phyloP scores from a whole-genome alignment of 1,140 invertebrate species.

The Thaumetopoea pityocampa region DNA sequence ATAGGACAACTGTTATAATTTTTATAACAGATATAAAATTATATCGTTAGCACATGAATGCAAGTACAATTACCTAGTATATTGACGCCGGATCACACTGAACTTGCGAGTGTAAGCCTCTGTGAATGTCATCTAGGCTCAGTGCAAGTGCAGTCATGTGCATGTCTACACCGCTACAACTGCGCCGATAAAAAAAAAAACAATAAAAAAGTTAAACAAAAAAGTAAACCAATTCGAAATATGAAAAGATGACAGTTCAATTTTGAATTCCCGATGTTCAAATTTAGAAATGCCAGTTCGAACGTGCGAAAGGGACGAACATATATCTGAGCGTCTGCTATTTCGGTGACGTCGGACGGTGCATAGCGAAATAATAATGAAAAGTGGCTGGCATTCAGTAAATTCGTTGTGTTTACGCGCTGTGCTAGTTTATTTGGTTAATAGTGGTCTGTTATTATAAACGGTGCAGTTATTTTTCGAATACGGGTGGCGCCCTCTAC shows the following conservation, averaged over 20 bases:
- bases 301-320: conserved; percentile 51
- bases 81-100: conserved; percentile 57
- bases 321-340: conserved; percentile 42
- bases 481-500: conserved; percentile 49
- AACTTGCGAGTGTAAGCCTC: conserved; percentile 59
- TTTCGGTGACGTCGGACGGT: conserved; percentile 65
- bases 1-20: too few species aligned
- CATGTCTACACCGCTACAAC: conserved; percentile 40
- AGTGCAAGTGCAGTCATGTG: conserved; percentile 55
- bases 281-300: conserved; percentile 41
- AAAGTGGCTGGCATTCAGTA: conserved; percentile 72
- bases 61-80: conserved; percentile 42
- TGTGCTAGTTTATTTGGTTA: conserved; percentile 65
- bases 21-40: conserved; percentile 39
- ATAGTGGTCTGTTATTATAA: conserved; percentile 29
- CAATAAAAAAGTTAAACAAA: conserved; percentile 29
- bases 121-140: conserved; percentile 69
- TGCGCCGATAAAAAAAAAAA: conserved; percentile 30
- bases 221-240: conserved; percentile 31
- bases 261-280: conserved; percentile 35
- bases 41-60: conserved; percentile 38
- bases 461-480: conserved; percentile 10
- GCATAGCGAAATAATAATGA: conserved; percentile 71
- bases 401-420: conserved; percentile 72
- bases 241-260: conserved; percentile 34